Evolutionary conservation across 2,888 invertebrate genomes (phyloP).

Genomic region (Emesis furor): DNA sequence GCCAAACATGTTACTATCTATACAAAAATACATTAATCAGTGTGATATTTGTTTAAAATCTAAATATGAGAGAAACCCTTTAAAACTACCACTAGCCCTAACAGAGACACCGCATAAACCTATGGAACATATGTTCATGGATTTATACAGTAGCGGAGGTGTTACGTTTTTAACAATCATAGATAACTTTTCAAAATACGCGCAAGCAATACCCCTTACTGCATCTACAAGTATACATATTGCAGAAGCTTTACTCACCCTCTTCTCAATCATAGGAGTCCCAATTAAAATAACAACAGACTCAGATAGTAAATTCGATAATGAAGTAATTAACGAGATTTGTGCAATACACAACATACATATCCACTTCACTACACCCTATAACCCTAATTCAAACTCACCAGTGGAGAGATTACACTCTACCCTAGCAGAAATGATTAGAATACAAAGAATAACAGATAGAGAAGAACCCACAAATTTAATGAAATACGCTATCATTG

Average conservation of each 20-base stretch:
- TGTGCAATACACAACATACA: conserved; percentile 44
- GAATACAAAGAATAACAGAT: conserved; percentile 67
- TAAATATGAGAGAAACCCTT: conserved; percentile 74
- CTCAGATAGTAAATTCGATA: conserved; percentile 44
- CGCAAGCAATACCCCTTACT: conserved; percentile 41
- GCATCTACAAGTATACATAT: conserved; percentile 68
- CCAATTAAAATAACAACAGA: conserved; percentile 42
- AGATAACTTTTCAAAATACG: not conserved
- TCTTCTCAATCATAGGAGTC: conserved; percentile 26
- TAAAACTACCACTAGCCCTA: conserved; percentile 69
- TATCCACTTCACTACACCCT: conserved; percentile 58
- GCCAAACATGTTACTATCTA: conserved; percentile 58
- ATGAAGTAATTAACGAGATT: conserved; percentile 53
- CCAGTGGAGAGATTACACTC: conserved; percentile 66
- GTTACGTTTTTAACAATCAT: conserved; percentile 27
- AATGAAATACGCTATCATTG: conserved; percentile 74
- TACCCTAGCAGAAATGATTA: conserved; percentile 57
- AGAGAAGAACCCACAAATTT: conserved; percentile 66
- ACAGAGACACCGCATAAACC: conserved; percentile 74
- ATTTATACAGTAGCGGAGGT: conserved; percentile 55
- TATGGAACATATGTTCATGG: conserved; percentile 74
- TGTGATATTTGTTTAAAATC: conserved; percentile 66
- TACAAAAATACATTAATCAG: conserved; percentile 74
- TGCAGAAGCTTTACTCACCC: conserved; percentile 6
- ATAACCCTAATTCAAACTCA: conserved; percentile 58